Percentiles rank a stretch among this genome's conserved stretches.
phyloP scores from a whole-genome alignment of 2,113 vertebrate species.

The Neofelis nebulosa region DNA sequence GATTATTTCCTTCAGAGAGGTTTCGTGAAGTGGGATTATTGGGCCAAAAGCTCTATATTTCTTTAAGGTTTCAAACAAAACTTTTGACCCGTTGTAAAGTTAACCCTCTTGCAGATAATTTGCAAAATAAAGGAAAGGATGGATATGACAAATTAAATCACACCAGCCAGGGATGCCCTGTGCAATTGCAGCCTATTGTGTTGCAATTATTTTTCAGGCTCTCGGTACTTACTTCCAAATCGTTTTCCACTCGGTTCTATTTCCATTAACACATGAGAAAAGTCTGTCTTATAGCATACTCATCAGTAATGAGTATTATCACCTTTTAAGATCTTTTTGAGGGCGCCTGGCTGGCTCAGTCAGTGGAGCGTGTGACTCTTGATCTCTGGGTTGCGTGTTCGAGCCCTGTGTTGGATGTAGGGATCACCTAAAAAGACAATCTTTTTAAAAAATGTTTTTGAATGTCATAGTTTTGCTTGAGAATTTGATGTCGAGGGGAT shows the following conservation, averaged over 20 bases:
- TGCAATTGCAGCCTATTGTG: neutral
- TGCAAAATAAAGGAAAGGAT: neutral
- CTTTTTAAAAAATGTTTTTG: neutral
- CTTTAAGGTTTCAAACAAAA: neutral
- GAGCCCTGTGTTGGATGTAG: neutral
- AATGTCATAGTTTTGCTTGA: neutral
- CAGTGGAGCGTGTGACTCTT: neutral
- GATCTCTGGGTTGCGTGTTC: neutral
- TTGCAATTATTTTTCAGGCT: neutral
- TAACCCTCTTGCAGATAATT: neutral
- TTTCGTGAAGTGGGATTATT: neutral
- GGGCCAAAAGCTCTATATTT: neutral
- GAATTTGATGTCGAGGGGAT: neutral
- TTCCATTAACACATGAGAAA: neutral
- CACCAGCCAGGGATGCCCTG: neutral
- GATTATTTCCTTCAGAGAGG: neutral
- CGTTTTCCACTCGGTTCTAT: neutral
- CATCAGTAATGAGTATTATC: neutral
- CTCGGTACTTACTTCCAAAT: neutral
- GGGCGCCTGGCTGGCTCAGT: neutral
- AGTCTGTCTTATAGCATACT: neutral
- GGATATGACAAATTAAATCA: neutral
- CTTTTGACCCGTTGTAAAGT: neutral
- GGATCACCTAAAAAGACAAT: neutral
- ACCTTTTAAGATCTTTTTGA: neutral